Conservation (phyloP, 2,113 vertebrate genomes). For the Oryzias javanicus region DNA sequence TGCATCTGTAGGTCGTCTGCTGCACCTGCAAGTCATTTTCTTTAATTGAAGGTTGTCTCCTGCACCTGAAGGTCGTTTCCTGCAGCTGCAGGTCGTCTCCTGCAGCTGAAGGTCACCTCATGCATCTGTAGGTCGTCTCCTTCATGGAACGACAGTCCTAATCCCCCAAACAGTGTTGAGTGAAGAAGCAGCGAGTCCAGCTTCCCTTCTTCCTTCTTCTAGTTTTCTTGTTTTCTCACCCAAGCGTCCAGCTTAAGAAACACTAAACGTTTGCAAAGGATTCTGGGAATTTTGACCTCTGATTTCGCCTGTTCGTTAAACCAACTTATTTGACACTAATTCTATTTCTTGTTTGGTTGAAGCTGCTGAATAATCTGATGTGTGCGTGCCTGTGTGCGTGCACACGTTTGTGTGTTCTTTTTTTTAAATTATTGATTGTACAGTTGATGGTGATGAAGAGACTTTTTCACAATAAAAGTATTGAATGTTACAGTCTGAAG, state of each 20-base stretch:
- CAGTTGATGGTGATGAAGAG: conserved; percentile 56
- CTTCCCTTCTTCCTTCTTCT: neutral
- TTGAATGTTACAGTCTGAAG: conserved; percentile 49
- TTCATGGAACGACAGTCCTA: no score
- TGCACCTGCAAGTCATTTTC: no score
- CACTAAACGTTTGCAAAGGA: conserved; percentile 6
- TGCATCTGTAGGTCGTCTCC: no score
- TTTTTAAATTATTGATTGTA: conserved; percentile 78
- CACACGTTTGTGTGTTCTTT: conserved; percentile 26
- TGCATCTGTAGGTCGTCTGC: no score
- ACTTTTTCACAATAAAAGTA: conserved; percentile 73
- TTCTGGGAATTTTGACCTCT: conserved; percentile 13
- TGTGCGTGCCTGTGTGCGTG: neutral
- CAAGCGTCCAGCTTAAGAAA: neutral
- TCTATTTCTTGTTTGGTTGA: conserved; percentile 29
- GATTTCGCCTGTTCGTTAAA: conserved; percentile 7
- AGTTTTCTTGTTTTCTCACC: neutral
- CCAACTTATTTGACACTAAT: conserved; percentile 57
- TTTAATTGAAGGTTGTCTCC: no score
- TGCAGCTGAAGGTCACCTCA: no score
- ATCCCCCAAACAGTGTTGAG: no score
- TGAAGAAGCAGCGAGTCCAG: neutral
- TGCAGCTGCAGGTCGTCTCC: no score
- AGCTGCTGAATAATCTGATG: conserved; percentile 49
- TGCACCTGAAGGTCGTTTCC: no score